Evolutionary conservation across 2,113 vertebrate species (phyloP), one percentile per base, ranked within the genome.

Genomic region (Hipposideros armiger): DNA sequence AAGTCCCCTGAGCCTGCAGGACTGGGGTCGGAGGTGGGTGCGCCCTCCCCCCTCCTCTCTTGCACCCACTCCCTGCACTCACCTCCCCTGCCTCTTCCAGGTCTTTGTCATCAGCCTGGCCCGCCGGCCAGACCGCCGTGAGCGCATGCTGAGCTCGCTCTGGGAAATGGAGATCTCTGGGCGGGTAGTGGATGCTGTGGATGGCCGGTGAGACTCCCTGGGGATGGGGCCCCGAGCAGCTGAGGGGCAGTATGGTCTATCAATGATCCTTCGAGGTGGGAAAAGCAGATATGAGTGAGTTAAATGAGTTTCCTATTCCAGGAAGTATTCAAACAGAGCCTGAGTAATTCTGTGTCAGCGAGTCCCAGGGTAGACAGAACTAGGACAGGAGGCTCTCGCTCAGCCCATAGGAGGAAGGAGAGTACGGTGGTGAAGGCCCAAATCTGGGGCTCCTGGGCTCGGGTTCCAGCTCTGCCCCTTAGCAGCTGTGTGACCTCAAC

Each of bases 31-130:
- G 47, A 47, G 47, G 40, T 20, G 24, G 58, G 13, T 19, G 58
- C 74, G n/a, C 28, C 22, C n/a, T 42, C 36, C 13, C 13, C 6
- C 22, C 42, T 58, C 30, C 11, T 16, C 17, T 40, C 69, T 14
- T 11, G 22, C 22, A 24, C 69, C 69, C 40, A 7, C 40, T 7
- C 14, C n/a, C 24, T 5, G 6, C 47, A 10, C 52, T 50, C 66
- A 73, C 24, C 11, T 30, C 13, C 16, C 45, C 67, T n/a, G 1
- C 22, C 54, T 40, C 94, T 77, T 36, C 20, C 94, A 99, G 99
- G 98, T 99, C 67, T 99, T 99, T 94, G 98, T 99, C 97, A 99
- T 99, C 96, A 99, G 99, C 95, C 98, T 99, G 97, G 98, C 98
- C 7, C 99, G 99, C 36, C 99, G 99, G 52, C 97, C 98, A 0